Base-by-base conservation (phyloP, 2,888 invertebrate species). In the Graphium colonna region DNA sequence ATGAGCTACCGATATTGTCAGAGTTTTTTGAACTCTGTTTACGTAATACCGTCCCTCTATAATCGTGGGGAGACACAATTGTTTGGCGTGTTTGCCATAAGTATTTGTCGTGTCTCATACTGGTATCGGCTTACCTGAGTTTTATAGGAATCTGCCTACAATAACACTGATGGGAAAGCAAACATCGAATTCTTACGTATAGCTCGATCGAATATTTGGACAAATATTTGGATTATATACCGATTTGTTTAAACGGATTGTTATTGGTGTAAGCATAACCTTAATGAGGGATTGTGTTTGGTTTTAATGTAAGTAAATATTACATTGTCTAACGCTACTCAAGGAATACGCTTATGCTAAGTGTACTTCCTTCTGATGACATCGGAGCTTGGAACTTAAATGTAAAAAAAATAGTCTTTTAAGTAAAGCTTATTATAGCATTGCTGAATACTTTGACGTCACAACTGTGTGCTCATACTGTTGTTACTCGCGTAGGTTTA, bases 1-100 rank as follows among this genome's bases (percentile, higher is more conserved):
- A 82, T 83, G 78, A 83, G 85, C 87, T 88, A 83, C 88, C 83
- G 83, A 80, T 82, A 81, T 75, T 73, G 66, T 73, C 65, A 26
- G 68, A 70, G 69, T 73, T 78, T 79, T 78, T 77, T 77, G 65
- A 75, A 75, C 69, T 74, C 67, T 79, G 71, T 82, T 82, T 81
- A 75, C 81, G 75, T 76, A 81, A 82, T 79, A 68, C 60, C 77
- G 73, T 71, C 77, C 80, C 77, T 73, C 58, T 66, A 65, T 68
- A 36, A 43, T 33, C 16, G 31, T 36, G 41, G 9, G 28, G 40
- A 36, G 36, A 42, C 36, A 18, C 40, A 18, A 42, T 50, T 51
- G 51, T 54, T 55, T 44, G 51, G 65, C 67, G 64, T 76, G 74
- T 79, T 78, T 75, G 66, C 71, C 26, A 13, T 41, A 72, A 71